Evolutionary conservation across 2,888 invertebrate species (phyloP).

Genomic region (Ectemnius cavifrons): DNA sequence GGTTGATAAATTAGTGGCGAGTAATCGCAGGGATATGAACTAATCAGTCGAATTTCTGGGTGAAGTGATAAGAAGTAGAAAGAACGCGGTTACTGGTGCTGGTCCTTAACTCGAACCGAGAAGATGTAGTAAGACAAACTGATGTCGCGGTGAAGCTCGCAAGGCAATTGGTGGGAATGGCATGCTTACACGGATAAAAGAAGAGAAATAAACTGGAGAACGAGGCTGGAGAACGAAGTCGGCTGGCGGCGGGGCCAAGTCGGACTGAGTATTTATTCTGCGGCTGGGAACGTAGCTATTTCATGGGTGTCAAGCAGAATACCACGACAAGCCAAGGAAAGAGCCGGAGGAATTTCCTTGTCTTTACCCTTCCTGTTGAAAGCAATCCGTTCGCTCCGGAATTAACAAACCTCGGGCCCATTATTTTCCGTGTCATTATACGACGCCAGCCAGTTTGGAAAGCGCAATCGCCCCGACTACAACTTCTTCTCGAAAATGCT

Average conservation of each 20-base stretch:
- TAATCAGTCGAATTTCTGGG: constrained; percentile 50
- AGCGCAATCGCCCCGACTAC: too few relatives aligned
- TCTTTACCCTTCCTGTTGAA: not conserved
- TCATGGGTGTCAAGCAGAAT: constrained; percentile 54
- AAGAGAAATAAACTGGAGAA: constrained; percentile 37
- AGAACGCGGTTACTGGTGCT: too few relatives aligned
- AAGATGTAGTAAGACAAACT: constrained; percentile 55
- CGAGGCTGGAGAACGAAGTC: constrained; percentile 25
- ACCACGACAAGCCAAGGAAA: constrained; percentile 23
- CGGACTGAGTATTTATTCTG: constrained; percentile 54
- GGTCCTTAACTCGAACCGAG: not conserved
- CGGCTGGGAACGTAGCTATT: constrained; percentile 55
- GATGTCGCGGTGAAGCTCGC: constrained; percentile 37
- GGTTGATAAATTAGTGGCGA: too few relatives aligned
- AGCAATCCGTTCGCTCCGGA: constrained; percentile 9
- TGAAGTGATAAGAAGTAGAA: constrained; percentile 22
- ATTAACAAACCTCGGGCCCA: not conserved
- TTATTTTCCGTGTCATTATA: too few relatives aligned
- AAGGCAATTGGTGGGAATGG: constrained; percentile 24
- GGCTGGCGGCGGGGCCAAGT: constrained; percentile 19
- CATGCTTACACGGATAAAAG: constrained; percentile 22
- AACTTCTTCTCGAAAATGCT: too few relatives aligned
- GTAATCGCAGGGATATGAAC: constrained; percentile 12
- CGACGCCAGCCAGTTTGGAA: too few relatives aligned
- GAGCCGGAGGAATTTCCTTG: constrained; percentile 23